Evolutionary conservation across 2,888 invertebrate genomes (phyloP).

Genomic region (Cheilosia pagana): DNA sequence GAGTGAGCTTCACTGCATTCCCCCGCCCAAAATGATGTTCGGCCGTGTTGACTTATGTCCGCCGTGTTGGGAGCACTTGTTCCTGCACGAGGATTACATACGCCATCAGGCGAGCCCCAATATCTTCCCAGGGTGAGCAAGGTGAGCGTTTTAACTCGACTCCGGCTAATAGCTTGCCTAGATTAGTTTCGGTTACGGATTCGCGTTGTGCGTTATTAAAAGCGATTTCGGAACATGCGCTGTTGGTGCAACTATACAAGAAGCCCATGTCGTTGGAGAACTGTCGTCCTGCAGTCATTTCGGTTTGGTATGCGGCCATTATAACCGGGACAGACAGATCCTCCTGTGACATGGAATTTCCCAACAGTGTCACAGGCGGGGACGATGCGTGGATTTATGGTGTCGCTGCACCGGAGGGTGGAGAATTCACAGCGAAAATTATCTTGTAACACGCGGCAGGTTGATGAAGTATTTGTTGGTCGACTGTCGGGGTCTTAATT

Average conservation of each 20-base stretch:
- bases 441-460: slow-evolving; percentile 56
- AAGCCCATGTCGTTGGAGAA: slow-evolving; percentile 51
- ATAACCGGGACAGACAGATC: slow-evolving; percentile 36
- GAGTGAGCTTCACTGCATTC: neutral
- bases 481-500: slow-evolving; percentile 48
- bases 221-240: slow-evolving; percentile 58
- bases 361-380: slow-evolving; percentile 48
- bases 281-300: slow-evolving; percentile 49
- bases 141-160: slow-evolving; percentile 42
- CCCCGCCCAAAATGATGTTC: slow-evolving; percentile 53
- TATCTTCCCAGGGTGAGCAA: slow-evolving; percentile 45
- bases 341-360: slow-evolving; percentile 45
- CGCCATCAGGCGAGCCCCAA: neutral
- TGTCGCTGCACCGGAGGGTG: slow-evolving; percentile 3
- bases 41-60: slow-evolving; percentile 72
- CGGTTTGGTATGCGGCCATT: slow-evolving; percentile 44
- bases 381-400: slow-evolving; percentile 49
- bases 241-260: slow-evolving; percentile 25
- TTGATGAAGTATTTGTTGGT: slow-evolving; percentile 56
- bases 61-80: slow-evolving; percentile 72
- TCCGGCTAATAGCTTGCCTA: slow-evolving; percentile 53
- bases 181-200: slow-evolving; percentile 45
- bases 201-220: slow-evolving; percentile 62
- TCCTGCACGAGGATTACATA: slow-evolving; percentile 68
- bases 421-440: slow-evolving; percentile 20